Conservation (phyloP, 1,140 invertebrate genomes). For the Daktulosphaira vitifoliae region DNA sequence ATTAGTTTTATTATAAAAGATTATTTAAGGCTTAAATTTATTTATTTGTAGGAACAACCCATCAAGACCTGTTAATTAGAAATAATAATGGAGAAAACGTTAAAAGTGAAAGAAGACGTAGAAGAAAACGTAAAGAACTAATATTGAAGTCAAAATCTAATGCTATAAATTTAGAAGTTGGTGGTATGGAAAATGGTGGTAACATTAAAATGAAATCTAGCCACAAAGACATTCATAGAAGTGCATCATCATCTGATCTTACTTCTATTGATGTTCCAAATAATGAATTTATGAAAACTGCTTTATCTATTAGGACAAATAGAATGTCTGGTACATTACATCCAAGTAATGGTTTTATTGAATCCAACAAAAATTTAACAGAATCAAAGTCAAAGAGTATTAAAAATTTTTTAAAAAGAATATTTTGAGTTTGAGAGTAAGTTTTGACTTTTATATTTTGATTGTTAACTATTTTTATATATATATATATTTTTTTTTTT, state of each 20-base stretch:
- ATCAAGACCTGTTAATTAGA: conserved; percentile 48
- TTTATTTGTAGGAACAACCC: conserved; percentile 36
- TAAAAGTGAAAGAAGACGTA: conserved; percentile 40
- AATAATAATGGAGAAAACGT: conserved; percentile 39
- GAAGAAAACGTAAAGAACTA: conserved; percentile 43
- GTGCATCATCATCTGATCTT: conserved; percentile 33
- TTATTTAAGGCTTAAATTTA: not conserved
- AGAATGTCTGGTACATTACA: conserved; percentile 9
- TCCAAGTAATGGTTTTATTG: not conserved
- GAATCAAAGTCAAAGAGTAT: conserved; percentile 21
- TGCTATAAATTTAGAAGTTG: conserved; percentile 31
- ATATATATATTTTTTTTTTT: too few relatives aligned
- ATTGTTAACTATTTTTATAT: too few relatives aligned
- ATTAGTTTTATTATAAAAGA: too few relatives aligned
- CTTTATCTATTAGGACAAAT: conserved; percentile 26
- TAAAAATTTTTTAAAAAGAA: conserved; percentile 23
- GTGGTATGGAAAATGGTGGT: not conserved
- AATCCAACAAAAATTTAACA: not conserved
- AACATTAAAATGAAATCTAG: not conserved
- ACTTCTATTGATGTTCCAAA: not conserved
- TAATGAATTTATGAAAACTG: conserved; percentile 30
- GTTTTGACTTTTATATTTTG: too few relatives aligned
- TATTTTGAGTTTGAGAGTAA: not conserved
- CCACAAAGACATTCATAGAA: conserved; percentile 6
- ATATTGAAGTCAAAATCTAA: conserved; percentile 44